Base-by-base conservation (phyloP, 2,888 invertebrate species). In the Trachelus stipa region DNA sequence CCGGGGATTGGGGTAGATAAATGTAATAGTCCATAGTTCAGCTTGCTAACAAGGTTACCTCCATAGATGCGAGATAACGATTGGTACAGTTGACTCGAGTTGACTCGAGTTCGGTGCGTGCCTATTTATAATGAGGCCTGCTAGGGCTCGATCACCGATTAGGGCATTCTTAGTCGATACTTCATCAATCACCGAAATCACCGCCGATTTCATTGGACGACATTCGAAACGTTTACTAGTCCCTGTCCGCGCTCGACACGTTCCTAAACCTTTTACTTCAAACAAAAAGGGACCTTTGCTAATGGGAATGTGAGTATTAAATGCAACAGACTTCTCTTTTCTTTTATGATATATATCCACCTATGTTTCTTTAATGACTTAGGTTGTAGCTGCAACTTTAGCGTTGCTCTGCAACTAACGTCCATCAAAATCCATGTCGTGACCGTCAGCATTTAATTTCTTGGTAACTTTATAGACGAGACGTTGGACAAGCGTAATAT, bases 121-220 rank as follows among this genome's bases (percentile, higher is more conserved):
- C 73, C 75, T 82, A 83, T 82, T 88, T 85, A 88, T 88, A 87
- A 88, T 87, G 87, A 87, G 87, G 79, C 83, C 79, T 84, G 85
- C 81, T 85, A 83, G 87, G 84, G 83, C 84, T 83, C 83, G 89
- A 89, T 89, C 88, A 85, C 86, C 90, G 90, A 90, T 90, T 90
- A 90, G 88, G 85, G 85, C 86, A 90, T 90, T 89, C 89, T 87
- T 87, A 83, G 82, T 77, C 82, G 85, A 84, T 87, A 87, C 86
- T 87, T 85, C 87, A 90, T 90, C 90, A 86, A 90, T 90, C 90
- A 90, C 85, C 82, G 23, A 34, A 35, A 74, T 74, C 74, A 82
- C 81, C 79, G 80, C 83, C 76, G 76, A 83, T 34, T 75, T 35
- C 31, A 31, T 40, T 33, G 33, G 71, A 23, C 31, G 6, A 34